Conservation (phyloP, 2,797 vertebrate genomes). For the Bryconaethiops microstoma region DNA sequence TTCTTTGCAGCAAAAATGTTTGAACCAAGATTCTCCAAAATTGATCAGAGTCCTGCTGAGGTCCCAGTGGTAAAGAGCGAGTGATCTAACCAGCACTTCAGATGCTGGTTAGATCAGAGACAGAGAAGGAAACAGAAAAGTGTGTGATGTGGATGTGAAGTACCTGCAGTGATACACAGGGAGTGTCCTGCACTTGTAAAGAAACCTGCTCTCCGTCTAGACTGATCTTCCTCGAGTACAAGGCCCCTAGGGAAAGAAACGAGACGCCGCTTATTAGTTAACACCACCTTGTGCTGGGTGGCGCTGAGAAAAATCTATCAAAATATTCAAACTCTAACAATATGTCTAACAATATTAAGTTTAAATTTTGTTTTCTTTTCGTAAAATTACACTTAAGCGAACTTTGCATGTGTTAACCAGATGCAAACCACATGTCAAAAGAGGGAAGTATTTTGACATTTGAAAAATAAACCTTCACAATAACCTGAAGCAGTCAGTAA, state of each 20-base stretch:
- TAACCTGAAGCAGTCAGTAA: no score
- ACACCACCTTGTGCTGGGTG: not conserved
- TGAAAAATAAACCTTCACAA: no score
- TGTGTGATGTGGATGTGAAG: slow-evolving; percentile 46
- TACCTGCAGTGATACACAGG: slow-evolving; percentile 91
- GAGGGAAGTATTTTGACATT: no score
- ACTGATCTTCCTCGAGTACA: slow-evolving; percentile 91
- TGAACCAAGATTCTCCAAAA: slow-evolving; percentile 50
- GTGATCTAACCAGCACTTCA: slow-evolving; percentile 38
- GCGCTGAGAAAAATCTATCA: not conserved
- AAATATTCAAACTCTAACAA: not conserved
- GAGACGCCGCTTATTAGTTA: not conserved
- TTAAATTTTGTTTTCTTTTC: not conserved
- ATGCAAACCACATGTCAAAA: no score
- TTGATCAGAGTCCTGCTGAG: slow-evolving; percentile 42
- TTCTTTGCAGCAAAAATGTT: slow-evolving; percentile 48
- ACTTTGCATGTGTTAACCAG: not conserved
- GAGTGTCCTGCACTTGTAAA: slow-evolving; percentile 93
- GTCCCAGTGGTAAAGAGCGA: slow-evolving; percentile 29
- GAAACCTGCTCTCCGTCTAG: slow-evolving; percentile 92
- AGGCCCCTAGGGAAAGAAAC: slow-evolving; percentile 75
- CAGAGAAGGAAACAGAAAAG: not conserved
- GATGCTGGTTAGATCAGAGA: slow-evolving; percentile 19
- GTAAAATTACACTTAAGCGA: not conserved
- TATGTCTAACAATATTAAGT: no score